These are phyloP conservation scores for Rutilus rutilus DNA, from an alignment of 2,113 vertebrate species.

Conservation along the genomic window DNA sequence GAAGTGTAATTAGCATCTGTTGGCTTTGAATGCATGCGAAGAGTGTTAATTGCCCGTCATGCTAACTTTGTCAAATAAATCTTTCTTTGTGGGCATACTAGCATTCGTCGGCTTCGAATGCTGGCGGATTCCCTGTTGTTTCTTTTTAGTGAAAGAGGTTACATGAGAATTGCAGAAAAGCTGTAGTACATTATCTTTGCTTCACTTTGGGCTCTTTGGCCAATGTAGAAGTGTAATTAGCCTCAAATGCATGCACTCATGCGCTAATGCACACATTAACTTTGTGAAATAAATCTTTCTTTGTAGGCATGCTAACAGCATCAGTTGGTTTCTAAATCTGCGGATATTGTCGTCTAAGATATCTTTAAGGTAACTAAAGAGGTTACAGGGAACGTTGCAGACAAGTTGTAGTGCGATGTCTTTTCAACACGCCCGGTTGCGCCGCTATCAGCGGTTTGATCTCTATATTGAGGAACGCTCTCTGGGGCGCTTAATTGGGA, in stretches of 20 bases:
- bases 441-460: slow-evolving; percentile 15
- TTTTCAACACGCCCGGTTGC: background rate
- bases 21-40: background rate
- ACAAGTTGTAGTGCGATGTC: background rate
- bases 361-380: background rate
- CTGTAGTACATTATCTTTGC: too few species aligned
- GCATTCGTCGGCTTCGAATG: too few species aligned
- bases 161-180: too few species aligned
- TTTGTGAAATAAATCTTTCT: background rate
- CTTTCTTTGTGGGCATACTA: background rate
- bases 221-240: slow-evolving; percentile 31
- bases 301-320: background rate
- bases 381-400: background rate
- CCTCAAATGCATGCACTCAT: background rate
- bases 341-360: background rate
- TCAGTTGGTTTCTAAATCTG: background rate
- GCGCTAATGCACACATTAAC: background rate
- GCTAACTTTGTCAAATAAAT: background rate
- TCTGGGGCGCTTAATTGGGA: slow-evolving; percentile 12
- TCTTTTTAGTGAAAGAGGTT: too few species aligned
- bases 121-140: too few species aligned
- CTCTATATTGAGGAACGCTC: slow-evolving; percentile 28
- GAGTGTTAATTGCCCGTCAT: background rate
- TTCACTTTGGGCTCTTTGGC: slow-evolving; percentile 43
- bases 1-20: slow-evolving; percentile 39